Evolutionary conservation across 1,140 invertebrate species (phyloP).

Genomic region (Papilio aristodemus): DNA sequence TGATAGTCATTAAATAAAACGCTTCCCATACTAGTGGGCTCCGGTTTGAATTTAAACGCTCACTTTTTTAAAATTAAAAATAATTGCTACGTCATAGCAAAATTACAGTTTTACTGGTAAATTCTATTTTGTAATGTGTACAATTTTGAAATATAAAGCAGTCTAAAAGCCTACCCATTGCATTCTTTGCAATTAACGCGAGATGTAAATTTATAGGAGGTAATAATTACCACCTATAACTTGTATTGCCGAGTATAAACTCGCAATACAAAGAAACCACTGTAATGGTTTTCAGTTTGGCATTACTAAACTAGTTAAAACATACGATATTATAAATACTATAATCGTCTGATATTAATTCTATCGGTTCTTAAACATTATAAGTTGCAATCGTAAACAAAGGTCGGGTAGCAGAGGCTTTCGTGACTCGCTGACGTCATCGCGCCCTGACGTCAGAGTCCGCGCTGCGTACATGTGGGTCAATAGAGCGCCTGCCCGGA

Average conservation of each 20-base stretch:
- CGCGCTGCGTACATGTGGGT: constrained; percentile 51
- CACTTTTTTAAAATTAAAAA: constrained; percentile 1
- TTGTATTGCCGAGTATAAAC: too few relatives aligned
- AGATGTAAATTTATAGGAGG: too few relatives aligned
- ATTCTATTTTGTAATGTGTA: neutral
- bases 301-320: too few relatives aligned
- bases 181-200: too few relatives aligned
- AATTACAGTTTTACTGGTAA: neutral
- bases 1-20: constrained; percentile 28
- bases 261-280: too few relatives aligned
- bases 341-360: too few relatives aligned
- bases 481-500: constrained; percentile 48
- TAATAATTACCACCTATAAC: too few relatives aligned
- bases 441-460: constrained; percentile 50
- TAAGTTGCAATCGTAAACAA: constrained; percentile 33
- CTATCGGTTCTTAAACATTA: neutral
- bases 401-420: constrained; percentile 28
- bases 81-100: neutral
- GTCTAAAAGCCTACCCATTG: neutral
- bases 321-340: too few relatives aligned
- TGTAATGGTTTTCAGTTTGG: too few relatives aligned
- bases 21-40: neutral
- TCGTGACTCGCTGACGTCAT: constrained; percentile 45
- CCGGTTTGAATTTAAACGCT: constrained; percentile 24
- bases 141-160: neutral